Conservation (phyloP, 1,140 invertebrate species). For the Meloidogyne chitwoodi region DNA sequence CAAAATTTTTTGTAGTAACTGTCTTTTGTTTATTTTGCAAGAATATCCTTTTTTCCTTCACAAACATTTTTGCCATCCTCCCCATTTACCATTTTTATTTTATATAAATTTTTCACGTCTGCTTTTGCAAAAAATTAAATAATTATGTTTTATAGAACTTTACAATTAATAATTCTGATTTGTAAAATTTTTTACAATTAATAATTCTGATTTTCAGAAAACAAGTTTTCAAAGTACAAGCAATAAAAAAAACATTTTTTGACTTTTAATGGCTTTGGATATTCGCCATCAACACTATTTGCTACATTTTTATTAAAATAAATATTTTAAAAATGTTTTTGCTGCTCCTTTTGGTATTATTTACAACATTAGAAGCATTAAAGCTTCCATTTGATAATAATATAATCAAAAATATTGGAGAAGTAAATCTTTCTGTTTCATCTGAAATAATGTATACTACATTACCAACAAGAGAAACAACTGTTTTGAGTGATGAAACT, state of each 20-base stretch:
- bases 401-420: neutral
- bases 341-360: neutral
- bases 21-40: neutral
- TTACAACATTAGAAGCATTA: neutral
- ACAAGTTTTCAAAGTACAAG: too few relatives aligned
- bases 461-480: neutral
- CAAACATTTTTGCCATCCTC: neutral
- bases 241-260: too few relatives aligned
- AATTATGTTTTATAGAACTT: neutral
- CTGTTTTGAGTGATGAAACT: neutral
- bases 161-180: too few relatives aligned
- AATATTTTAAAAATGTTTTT: neutral
- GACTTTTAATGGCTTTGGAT: neutral
- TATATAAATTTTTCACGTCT: neutral
- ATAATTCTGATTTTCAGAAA: too few relatives aligned
- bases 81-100: too few relatives aligned
- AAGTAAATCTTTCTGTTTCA: neutral
- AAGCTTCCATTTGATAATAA: neutral
- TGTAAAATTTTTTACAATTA: too few relatives aligned
- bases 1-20: neutral
- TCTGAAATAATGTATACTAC: neutral
- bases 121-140: neutral
- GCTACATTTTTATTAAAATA: neutral
- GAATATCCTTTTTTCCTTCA: neutral
- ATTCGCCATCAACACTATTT: neutral